Evolutionary conservation across 1,140 invertebrate species (phyloP).

Genomic region (honey bee (Apis mellifera)): Amel_HAv3.1 CM009941.2:11595501-11596000

Average conservation of each 20-base stretch:
- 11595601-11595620: too few relatives aligned
- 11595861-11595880: background rate
- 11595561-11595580: too few relatives aligned
- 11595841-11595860: background rate
- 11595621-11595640: too few relatives aligned
- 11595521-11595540: too few relatives aligned
- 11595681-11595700: background rate
- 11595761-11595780: background rate
- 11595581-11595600: background rate
- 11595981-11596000: background rate
- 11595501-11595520: too few relatives aligned
- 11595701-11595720: background rate
- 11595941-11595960: too few relatives aligned
- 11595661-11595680: background rate
- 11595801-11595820: conserved; percentile 32
- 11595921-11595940: background rate
- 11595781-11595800: background rate
- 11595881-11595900: conserved; percentile 20
- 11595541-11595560: too few relatives aligned
- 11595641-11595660: background rate
- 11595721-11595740: background rate
- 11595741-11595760: background rate
- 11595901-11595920: conserved; percentile 15
- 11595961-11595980: background rate
- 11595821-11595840: background rate